Evolutionary conservation across 2,113 vertebrate genomes (phyloP).

Genomic region (human (Homo sapiens)): GRCh38 chr9:9107501-9108000

Average conservation of each 20-base stretch:
- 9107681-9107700: slow-evolving; percentile 49
- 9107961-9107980: slow-evolving; percentile 2
- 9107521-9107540: neutral
- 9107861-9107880: slow-evolving; percentile 59
- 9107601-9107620: neutral
- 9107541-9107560: neutral
- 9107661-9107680: neutral
- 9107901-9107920: slow-evolving; percentile 32
- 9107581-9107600: neutral
- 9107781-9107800: slow-evolving; percentile 47
- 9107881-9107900: slow-evolving; percentile 37
- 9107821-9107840: slow-evolving; percentile 1
- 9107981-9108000: slow-evolving; percentile 41
- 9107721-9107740: slow-evolving; percentile 56
- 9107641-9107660: slow-evolving; percentile 14
- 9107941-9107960: slow-evolving; percentile 52
- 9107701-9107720: slow-evolving; percentile 53
- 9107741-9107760: neutral
- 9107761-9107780: slow-evolving; percentile 51
- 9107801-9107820: slow-evolving; percentile 40
- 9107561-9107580: neutral
- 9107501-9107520: neutral
- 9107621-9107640: neutral
- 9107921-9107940: slow-evolving; percentile 29
- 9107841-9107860: neutral